Evolutionary conservation across 2,113 vertebrate species (phyloP).

Genomic region (Ceratotherium simum): DNA sequence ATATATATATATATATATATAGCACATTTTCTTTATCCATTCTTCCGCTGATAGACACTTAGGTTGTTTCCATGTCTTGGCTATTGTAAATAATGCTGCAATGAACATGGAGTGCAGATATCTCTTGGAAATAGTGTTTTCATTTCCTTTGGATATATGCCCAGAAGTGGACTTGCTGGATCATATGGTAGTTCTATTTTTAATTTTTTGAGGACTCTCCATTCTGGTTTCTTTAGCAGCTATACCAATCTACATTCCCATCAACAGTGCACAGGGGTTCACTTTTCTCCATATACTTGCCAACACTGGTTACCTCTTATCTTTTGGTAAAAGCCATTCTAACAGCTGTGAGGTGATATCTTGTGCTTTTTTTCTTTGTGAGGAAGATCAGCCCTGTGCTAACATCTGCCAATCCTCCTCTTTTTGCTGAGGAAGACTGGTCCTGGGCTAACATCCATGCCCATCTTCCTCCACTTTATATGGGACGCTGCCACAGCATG

Average conservation of each 20-base stretch:
- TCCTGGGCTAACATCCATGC: too few relatives aligned
- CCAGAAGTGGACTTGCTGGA: not conserved
- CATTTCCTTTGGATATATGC: not conserved
- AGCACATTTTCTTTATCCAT: not conserved
- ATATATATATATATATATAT: not conserved
- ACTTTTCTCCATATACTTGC: not conserved
- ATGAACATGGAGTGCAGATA: not conserved
- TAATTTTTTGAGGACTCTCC: not conserved
- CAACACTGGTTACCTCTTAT: not conserved
- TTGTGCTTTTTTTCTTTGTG: too few relatives aligned
- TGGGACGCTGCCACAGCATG: too few relatives aligned
- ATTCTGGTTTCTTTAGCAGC: not conserved
- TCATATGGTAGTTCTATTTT: not conserved
- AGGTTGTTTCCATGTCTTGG: not conserved
- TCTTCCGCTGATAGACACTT: not conserved
- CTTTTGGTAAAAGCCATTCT: not conserved
- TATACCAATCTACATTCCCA: not conserved
- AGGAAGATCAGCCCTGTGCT: too few relatives aligned
- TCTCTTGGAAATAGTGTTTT: not conserved
- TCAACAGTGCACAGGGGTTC: not conserved
- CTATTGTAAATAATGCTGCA: not conserved
- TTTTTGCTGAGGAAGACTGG: too few relatives aligned
- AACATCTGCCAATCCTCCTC: too few relatives aligned
- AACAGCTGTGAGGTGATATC: not conserved
- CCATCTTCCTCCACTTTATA: too few relatives aligned